Conservation (phyloP, 2,797 vertebrate species). For the Eulemur albifrons region DNA sequence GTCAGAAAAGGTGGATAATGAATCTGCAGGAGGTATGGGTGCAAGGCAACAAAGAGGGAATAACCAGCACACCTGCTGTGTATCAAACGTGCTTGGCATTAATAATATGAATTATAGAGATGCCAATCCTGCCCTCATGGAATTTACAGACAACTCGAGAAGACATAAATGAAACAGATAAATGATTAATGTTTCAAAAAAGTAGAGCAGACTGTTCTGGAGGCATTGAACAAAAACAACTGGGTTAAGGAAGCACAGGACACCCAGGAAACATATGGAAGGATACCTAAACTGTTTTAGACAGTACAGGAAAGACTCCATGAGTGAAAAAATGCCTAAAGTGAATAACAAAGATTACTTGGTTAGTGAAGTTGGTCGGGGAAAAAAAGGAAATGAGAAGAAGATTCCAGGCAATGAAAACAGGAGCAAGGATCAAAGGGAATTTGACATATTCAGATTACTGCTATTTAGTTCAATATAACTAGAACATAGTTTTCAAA, state of each 20-base stretch:
- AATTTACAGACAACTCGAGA: background rate
- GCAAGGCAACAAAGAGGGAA: background rate
- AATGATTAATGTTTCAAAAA: background rate
- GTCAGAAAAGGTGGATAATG: background rate
- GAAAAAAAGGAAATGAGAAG: background rate
- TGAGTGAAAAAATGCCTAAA: background rate
- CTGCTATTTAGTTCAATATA: background rate
- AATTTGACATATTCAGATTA: background rate
- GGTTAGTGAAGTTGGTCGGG: background rate
- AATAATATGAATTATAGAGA: background rate
- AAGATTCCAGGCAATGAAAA: background rate
- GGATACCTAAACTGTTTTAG: background rate
- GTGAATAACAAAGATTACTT: background rate
- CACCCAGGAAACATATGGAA: background rate
- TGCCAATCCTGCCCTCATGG: background rate
- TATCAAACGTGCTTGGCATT: background rate
- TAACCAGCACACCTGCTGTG: background rate
- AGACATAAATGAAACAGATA: background rate
- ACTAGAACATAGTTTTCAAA: background rate
- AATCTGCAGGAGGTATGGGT: background rate
- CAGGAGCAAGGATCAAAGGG: background rate
- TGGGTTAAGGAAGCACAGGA: background rate
- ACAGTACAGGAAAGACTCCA: background rate
- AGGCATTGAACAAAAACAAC: background rate
- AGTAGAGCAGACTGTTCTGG: background rate